These are phyloP conservation scores for Oreotragus oreotragus DNA, from an alignment of 2,113 vertebrate species.

Conservation along the genomic window DNA sequence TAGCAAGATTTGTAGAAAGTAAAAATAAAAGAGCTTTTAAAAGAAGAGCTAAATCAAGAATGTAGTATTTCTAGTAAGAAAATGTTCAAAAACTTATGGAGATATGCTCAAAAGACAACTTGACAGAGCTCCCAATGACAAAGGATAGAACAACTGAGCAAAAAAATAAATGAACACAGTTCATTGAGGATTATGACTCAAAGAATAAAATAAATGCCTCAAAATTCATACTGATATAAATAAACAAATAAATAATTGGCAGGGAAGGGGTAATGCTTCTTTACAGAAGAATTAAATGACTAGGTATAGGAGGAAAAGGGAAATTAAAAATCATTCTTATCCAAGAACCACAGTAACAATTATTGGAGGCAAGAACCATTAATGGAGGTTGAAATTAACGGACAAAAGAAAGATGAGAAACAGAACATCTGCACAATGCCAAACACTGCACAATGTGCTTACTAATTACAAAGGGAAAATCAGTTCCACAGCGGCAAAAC, in stretches of 20 bases:
- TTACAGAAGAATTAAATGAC: not conserved
- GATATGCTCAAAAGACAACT: not conserved
- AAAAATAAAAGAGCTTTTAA: not conserved
- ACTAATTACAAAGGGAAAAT: not conserved
- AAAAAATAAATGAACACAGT: not conserved
- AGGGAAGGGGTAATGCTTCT: not conserved
- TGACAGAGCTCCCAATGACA: not conserved
- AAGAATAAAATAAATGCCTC: not conserved
- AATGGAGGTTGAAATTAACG: not conserved
- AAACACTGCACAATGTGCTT: not conserved
- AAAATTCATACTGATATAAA: not conserved
- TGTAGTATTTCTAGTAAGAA: not conserved
- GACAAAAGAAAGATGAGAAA: not conserved
- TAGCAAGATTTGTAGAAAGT: not conserved
- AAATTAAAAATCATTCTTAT: not conserved
- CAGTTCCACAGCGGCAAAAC: not conserved
- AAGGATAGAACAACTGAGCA: not conserved
- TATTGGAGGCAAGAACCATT: not conserved
- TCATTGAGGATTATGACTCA: not conserved
- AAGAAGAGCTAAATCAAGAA: constrained; percentile 19
- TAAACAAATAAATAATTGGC: not conserved
- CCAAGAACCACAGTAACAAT: not conserved
- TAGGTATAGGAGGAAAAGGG: not conserved
- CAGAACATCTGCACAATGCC: not conserved
- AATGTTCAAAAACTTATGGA: not conserved